phyloP scores from a whole-genome alignment of 2,113 vertebrate species.

The Coracopsis vasa region DNA sequence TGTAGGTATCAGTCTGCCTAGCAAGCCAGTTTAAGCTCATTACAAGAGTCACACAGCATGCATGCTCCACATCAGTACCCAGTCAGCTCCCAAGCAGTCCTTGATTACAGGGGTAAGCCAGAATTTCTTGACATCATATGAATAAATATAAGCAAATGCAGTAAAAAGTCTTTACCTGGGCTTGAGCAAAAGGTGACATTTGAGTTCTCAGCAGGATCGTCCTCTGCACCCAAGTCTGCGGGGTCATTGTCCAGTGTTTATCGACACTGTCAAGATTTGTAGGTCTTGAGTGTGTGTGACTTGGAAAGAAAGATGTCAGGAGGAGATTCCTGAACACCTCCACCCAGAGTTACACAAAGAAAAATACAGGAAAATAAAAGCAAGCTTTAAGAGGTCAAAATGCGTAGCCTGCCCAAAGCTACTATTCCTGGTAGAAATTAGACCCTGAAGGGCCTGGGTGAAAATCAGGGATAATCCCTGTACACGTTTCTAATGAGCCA shows the following conservation, averaged over 20 bases:
- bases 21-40: background rate
- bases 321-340: background rate
- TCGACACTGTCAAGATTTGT: background rate
- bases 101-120: background rate
- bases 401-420: background rate
- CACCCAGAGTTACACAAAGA: background rate
- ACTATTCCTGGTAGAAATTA: conserved; percentile 29
- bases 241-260: background rate
- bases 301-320: background rate
- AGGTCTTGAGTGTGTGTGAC: background rate
- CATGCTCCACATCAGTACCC: background rate
- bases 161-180: background rate
- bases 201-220: background rate
- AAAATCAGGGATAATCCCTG: conserved; percentile 57
- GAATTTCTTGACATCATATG: background rate
- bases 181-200: background rate
- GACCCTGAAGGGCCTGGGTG: background rate
- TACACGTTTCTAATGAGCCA: conserved; percentile 45
- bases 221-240: background rate
- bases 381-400: background rate
- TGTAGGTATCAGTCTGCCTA: background rate
- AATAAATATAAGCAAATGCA: background rate
- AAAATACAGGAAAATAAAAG: background rate
- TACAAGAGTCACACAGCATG: background rate
- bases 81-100: background rate